Percentiles rank a stretch among this genome's conserved stretches.
These are phyloP conservation scores for Stichodactyla helianthus DNA, from an alignment of 64 coral and sea anemone genomes.

Conservation along the genomic window DNA sequence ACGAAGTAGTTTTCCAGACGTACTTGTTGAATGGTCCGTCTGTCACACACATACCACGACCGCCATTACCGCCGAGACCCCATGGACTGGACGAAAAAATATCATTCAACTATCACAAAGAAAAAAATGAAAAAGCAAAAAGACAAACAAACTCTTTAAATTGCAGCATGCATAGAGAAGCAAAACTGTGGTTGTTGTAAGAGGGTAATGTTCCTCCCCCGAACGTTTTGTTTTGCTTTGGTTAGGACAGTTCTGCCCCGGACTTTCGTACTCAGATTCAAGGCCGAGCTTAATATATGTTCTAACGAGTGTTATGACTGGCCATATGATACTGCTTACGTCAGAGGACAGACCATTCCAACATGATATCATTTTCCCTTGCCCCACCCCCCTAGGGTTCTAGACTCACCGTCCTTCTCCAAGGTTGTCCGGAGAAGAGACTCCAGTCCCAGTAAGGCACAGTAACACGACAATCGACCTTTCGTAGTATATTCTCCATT, in stretches of 20 bases:
- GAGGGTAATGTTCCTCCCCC: too few relatives aligned
- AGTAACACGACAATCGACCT: constrained; percentile 45
- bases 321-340: too few relatives aligned
- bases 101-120: constrained; percentile 40
- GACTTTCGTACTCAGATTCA: too few relatives aligned
- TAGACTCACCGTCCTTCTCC: constrained; percentile 34
- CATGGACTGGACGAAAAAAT: constrained; percentile 61
- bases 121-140: not conserved
- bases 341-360: not conserved
- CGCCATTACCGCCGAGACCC: constrained; percentile 75
- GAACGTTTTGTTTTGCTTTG: too few relatives aligned
- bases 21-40: constrained; percentile 47
- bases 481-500: constrained; percentile 42
- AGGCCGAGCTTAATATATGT: too few relatives aligned
- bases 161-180: too few relatives aligned
- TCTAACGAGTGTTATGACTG: too few relatives aligned
- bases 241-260: too few relatives aligned
- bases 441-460: constrained; percentile 57
- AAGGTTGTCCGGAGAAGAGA: constrained; percentile 56
- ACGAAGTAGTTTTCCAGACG: constrained; percentile 42
- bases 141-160: too few relatives aligned
- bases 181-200: too few relatives aligned
- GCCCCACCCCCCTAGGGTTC: not conserved
- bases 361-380: not conserved
- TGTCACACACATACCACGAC: constrained; percentile 56